Base-by-base conservation (phyloP, 2,113 vertebrate species). In the Tetrao urogallus region DNA sequence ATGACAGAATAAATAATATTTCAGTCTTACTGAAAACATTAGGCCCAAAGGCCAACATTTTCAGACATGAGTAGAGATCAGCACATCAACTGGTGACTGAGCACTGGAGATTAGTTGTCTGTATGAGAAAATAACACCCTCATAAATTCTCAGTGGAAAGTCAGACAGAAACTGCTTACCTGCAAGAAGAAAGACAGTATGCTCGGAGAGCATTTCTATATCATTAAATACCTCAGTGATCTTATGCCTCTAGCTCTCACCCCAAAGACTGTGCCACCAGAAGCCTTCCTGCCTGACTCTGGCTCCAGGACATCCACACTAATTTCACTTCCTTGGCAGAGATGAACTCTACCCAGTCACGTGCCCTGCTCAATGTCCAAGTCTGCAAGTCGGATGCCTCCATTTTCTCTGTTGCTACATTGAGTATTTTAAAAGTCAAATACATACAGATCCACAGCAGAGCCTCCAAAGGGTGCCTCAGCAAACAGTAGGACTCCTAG, bases 261-360 rank as follows among this genome's bases (percentile, higher is more conserved):
- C 52, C 13, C 20, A n/a, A 63, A 48, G 11, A 74, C 1, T 0
- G 0, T 54, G 50, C 5, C 6, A 18, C 10, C 21, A 19, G 56
- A 28, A 34, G 12, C 13, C 34, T 3, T 65, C 5, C 50, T 73
- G 45, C 50, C 66, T 32, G 16, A 8, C 34, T 27, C n/a, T 67
- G 66, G 18, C 42, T 81, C 52, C 89, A 42, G 16, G 27, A 65
- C 10, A 12, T 45, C 20, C 3, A 1, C 4, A 5, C 8, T 40
- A 18, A 30, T 70, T 83, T 80, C 84, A 52, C 8, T 65, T 34
- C 28, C 57, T 14, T 1, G 12, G 17, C 5, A 71, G 60, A 79
- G 45, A 34, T 28, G 24, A 82, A 21, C 47, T 72, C 11, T 75
- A 20, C 16, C 54, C 24, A 7, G 0, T 17, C 52, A 82, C 24